Conservation (phyloP, 2,888 invertebrate genomes). For the Leucophora obtusa region DNA sequence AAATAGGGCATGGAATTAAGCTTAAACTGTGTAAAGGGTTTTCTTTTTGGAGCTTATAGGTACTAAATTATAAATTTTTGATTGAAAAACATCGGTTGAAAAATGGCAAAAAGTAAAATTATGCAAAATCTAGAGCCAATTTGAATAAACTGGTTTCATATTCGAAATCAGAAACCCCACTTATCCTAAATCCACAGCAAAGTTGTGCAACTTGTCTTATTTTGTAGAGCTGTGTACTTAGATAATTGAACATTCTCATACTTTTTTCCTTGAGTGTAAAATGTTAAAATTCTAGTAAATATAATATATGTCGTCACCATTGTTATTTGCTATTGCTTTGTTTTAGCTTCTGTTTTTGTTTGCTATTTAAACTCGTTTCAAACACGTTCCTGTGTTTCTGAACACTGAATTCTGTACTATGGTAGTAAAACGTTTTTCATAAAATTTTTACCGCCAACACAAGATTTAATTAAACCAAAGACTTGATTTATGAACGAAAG, state of each 20-base stretch:
- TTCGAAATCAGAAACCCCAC: no score
- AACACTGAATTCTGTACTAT: constrained; percentile 36
- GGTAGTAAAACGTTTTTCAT: constrained; percentile 67
- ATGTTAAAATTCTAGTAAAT: constrained; percentile 20
- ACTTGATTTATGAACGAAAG: constrained; percentile 78
- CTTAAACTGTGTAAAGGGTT: no score
- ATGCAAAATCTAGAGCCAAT: no score
- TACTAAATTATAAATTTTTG: no score
- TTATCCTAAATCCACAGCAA: no score
- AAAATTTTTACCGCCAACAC: constrained; percentile 76
- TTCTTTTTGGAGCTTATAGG: no score
- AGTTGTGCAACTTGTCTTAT: no score
- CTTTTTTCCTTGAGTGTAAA: neutral
- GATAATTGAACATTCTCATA: neutral
- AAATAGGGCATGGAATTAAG: no score
- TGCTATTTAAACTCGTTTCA: constrained; percentile 30
- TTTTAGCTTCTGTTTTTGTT: constrained; percentile 32
- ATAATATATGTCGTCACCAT: constrained; percentile 54
- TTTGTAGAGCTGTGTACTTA: no score
- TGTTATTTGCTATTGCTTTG: constrained; percentile 33
- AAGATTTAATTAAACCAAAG: constrained; percentile 80
- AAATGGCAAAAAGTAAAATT: no score
- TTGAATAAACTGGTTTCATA: no score
- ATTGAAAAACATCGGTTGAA: no score
- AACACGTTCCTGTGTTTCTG: neutral